A percentile compares a stretch with the other conserved stretches of the same genome.
Conservation (phyloP, 2,113 vertebrate species). For the Hydrolagus affinis region DNA sequence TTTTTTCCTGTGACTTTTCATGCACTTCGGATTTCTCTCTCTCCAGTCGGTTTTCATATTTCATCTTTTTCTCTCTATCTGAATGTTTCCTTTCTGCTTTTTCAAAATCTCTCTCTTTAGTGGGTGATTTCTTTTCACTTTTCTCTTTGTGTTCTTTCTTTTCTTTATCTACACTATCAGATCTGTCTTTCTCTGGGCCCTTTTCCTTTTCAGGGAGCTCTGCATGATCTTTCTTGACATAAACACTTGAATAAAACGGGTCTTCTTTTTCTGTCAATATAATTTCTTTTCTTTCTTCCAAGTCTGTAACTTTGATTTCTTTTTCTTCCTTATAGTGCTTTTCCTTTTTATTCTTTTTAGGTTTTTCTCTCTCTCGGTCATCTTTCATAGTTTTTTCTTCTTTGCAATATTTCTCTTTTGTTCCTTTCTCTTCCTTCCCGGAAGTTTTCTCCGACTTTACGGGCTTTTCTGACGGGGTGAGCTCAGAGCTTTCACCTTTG, state of each 20-base stretch:
- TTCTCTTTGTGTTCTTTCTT: conserved; percentile 67
- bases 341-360: conserved; percentile 75
- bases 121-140: conserved; percentile 65
- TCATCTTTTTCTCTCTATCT: conserved; percentile 85
- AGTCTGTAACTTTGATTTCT: conserved; percentile 33
- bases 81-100: conserved; percentile 72
- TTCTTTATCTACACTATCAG: conserved; percentile 69
- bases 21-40: conserved; percentile 71
- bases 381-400: conserved; percentile 78
- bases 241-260: conserved; percentile 43
- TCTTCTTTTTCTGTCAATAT: conserved; percentile 61
- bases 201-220: conserved; percentile 51
- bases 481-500: conserved; percentile 61
- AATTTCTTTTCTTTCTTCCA: conserved; percentile 50
- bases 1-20: conserved; percentile 69
- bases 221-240: conserved; percentile 46
- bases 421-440: conserved; percentile 71
- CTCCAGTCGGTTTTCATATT: conserved; percentile 67
- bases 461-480: conserved; percentile 61
- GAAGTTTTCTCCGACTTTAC: conserved; percentile 61
- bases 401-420: conserved; percentile 70
- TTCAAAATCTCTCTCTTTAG: conserved; percentile 76
- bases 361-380: conserved; percentile 71
- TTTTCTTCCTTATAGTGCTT: conserved; percentile 70
- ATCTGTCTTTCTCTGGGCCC: conserved; percentile 65